phyloP scores from a whole-genome alignment of 2,113 vertebrate genomes.

The Cyphomyrus discorhynchus region DNA sequence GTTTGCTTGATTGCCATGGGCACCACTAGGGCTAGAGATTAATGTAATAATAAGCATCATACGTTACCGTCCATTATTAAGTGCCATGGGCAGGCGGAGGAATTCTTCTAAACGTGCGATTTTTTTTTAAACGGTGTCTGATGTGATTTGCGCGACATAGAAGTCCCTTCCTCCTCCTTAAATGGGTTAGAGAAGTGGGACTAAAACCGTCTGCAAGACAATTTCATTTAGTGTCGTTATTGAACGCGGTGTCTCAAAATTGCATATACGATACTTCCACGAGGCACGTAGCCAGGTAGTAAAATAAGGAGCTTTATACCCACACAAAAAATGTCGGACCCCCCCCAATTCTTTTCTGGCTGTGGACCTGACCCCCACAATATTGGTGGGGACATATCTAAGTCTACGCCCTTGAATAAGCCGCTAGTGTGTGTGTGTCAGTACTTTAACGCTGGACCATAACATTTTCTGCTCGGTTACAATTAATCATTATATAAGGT shows the following conservation, averaged over 20 bases:
- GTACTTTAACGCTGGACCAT: background rate
- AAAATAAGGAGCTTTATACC: background rate
- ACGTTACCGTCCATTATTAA: constrained; percentile 17
- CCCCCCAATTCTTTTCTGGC: background rate
- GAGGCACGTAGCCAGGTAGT: background rate
- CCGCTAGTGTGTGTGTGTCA: background rate
- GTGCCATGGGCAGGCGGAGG: background rate
- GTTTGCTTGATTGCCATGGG: background rate
- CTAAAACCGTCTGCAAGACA: background rate
- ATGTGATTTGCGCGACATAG: background rate
- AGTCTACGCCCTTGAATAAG: background rate
- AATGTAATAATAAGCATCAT: background rate
- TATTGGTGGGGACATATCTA: background rate
- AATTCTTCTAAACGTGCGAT: background rate
- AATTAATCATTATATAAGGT: background rate
- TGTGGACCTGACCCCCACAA: background rate
- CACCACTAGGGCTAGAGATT: background rate
- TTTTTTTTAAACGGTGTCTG: background rate
- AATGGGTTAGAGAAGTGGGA: background rate
- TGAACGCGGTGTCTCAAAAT: background rate
- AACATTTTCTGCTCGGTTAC: background rate
- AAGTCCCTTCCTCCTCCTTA: background rate
- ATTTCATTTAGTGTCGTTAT: background rate
- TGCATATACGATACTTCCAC: background rate
- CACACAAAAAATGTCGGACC: background rate